phyloP scores from a whole-genome alignment of 2,888 invertebrate genomes.

The Ochropleura plecta region DNA sequence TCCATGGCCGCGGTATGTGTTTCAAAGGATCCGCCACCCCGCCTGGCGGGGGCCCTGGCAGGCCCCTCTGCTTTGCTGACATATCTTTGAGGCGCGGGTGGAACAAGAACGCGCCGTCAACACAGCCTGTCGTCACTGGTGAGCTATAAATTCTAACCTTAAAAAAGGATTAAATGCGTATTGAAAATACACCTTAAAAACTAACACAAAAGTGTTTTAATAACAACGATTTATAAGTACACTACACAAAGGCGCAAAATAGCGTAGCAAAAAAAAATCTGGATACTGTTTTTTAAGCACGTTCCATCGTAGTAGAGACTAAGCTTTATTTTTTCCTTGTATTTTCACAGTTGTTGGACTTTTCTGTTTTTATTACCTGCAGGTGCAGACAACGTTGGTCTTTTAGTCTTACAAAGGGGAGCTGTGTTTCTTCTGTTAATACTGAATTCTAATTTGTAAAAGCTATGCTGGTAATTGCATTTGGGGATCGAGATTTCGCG shows the following conservation, averaged over 20 bases:
- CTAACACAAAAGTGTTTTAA: slow-evolving; percentile 46
- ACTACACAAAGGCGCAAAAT: slow-evolving; percentile 49
- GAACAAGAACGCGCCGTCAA: no score
- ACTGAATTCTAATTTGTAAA: slow-evolving; percentile 62
- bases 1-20: no score
- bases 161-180: slow-evolving; percentile 4
- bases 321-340: slow-evolving; percentile 48
- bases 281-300: slow-evolving; percentile 60
- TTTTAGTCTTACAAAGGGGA: slow-evolving; percentile 52
- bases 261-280: slow-evolving; percentile 37
- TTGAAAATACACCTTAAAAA: slow-evolving; percentile 4
- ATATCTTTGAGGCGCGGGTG: no score
- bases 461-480: slow-evolving; percentile 57
- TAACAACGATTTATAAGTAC: slow-evolving; percentile 30
- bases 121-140: no score
- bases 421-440: slow-evolving; percentile 54
- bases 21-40: no score
- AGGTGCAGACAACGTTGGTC: slow-evolving; percentile 56
- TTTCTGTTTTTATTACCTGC: slow-evolving; percentile 45
- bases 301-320: slow-evolving; percentile 37
- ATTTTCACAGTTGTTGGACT: slow-evolving; percentile 38
- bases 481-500: slow-evolving; percentile 40
- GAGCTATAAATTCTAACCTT: no score
- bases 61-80: no score
- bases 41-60: no score